Percentiles rank a stretch among this genome's conserved stretches.
These are phyloP conservation scores for Helicoverpa assulta DNA, from an alignment of 2,888 invertebrate genomes.

Conservation along the genomic window DNA sequence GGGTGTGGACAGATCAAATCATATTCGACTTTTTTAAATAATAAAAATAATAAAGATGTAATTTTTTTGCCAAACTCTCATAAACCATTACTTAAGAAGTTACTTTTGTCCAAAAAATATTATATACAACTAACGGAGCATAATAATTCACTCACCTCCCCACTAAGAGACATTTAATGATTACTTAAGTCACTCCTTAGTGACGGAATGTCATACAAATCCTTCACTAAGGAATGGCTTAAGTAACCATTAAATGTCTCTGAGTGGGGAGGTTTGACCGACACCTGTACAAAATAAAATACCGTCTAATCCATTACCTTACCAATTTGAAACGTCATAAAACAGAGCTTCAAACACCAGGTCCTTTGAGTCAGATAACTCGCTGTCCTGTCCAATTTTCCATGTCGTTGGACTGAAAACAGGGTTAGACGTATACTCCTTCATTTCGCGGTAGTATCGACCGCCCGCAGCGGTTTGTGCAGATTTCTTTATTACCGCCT, in stretches of 20 bases:
- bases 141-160: background rate
- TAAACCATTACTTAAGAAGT: too few species aligned
- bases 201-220: too few species aligned
- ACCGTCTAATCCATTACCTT: constrained; percentile 2
- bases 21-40: too few species aligned
- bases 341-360: constrained; percentile 34
- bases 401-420: constrained; percentile 61
- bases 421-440: constrained; percentile 53
- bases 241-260: too few species aligned
- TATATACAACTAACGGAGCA: background rate
- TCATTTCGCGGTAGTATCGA: constrained; percentile 51
- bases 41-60: background rate
- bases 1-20: too few species aligned
- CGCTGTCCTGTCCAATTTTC: constrained; percentile 69
- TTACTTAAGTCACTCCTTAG: too few species aligned
- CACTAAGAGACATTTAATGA: too few species aligned
- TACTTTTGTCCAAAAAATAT: too few species aligned
- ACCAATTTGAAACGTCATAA: constrained; percentile 21
- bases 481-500: constrained; percentile 27
- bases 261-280: too few species aligned
- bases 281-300: constrained; percentile 13
- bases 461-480: constrained; percentile 26
- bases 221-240: too few species aligned
- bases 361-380: constrained; percentile 57
- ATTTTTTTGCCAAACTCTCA: background rate